Evolutionary conservation across 1,140 invertebrate genomes (phyloP), one percentile per base, ranked within the genome.

Genomic region (Aphelenchoides fujianensis): DNA sequence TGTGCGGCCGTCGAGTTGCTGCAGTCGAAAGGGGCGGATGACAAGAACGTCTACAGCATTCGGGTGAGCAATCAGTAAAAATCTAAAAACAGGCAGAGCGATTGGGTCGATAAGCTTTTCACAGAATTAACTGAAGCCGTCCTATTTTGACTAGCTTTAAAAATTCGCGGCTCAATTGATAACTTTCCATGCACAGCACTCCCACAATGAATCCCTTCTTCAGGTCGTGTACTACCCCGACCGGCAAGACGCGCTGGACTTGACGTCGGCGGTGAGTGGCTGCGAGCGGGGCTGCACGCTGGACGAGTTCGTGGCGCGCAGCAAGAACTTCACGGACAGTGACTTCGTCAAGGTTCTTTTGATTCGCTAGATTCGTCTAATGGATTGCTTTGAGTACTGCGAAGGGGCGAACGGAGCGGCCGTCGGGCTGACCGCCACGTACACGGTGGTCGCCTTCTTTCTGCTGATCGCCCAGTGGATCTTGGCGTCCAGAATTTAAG

Each of bases 1-100:
- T 72, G 68, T 62, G 76, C 74, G 9, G 63, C 74, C 9, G 35
- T 79, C 28, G 74, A 73, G 57, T 76, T 73, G 2, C 71, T 61
- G 59, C 32, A 70, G 5, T 30, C 32, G 16, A 74, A 74, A 74
- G 35, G n/a, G 28, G 16, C 35, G 2, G 69, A 16, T 16, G 16
- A 61, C 16, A 61, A 61, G 41, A 48, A 48, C 41, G 41, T 61
- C 53, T 61, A 16, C 19, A 61, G 16, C 53, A n/a, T 61, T 61
- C 16, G 16, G 9, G 16, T 61, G 57, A 61, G 57, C 19, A 16
- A 16, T n/a, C 16, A 48, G n/a, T 16, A 48, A n/a, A 48, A 48
- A 16, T 48, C 16, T 16, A 48, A 48, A 48, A 48, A n/a, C 41
- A 48, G n/a, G n/a, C 41, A 16, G 16, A 48, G 41, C 41, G 16